phyloP scores from a whole-genome alignment of 2,113 vertebrate species.

The Mungos mungo region DNA sequence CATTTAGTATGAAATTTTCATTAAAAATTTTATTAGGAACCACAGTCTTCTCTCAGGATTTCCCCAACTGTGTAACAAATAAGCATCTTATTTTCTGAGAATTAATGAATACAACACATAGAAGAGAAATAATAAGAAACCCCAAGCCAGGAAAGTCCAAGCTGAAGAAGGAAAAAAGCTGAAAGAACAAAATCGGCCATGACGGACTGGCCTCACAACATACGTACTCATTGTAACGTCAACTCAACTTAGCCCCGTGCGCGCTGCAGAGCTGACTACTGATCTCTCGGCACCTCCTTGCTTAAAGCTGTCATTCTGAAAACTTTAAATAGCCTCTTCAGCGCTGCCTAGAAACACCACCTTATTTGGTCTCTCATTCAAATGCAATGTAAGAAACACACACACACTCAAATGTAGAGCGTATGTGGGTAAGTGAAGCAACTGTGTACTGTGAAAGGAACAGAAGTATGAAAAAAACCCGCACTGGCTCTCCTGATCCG shows the following conservation, averaged over 20 bases:
- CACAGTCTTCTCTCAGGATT: background rate
- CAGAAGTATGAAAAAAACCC: background rate
- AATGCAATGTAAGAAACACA: background rate
- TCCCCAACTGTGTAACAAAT: background rate
- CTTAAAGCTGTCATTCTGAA: background rate
- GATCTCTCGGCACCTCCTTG: background rate
- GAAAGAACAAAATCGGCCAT: background rate
- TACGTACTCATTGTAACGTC: rapidly evolving
- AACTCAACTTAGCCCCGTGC: background rate
- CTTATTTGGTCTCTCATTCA: background rate
- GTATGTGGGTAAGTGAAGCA: background rate
- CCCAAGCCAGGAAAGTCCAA: background rate
- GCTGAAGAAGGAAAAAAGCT: background rate
- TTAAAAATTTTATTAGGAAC: background rate
- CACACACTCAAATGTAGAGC: background rate
- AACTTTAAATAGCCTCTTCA: slow-evolving; percentile 15
- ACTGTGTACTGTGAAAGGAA: rapidly evolving
- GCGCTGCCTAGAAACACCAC: background rate
- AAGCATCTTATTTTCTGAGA: background rate
- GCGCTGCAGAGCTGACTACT: background rate
- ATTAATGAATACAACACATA: background rate
- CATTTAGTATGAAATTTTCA: background rate
- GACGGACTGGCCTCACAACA: background rate
- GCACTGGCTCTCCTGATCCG: background rate
- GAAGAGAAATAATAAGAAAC: background rate